Conservation (phyloP, 1,140 invertebrate species). For the Plodia interpunctella region DNA sequence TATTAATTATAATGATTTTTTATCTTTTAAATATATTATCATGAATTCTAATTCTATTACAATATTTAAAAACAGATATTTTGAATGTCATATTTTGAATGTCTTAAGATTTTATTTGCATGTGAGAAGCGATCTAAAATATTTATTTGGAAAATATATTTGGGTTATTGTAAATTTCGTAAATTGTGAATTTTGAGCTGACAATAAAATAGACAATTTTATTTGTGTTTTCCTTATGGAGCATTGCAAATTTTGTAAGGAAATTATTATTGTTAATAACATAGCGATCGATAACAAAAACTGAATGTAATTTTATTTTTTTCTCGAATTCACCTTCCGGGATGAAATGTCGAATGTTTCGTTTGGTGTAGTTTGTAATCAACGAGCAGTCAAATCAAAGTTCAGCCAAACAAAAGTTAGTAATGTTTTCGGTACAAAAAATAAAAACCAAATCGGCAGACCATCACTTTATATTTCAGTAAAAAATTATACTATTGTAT, state of each 20-base stretch:
- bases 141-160: not conserved
- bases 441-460: conserved; percentile 37
- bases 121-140: not conserved
- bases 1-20: not conserved
- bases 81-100: not conserved
- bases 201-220: conserved; percentile 12
- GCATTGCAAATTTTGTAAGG: no score
- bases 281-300: no score
- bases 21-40: not conserved
- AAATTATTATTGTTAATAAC: no score
- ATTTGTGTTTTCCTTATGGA: not conserved
- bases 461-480: conserved; percentile 56
- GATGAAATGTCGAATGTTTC: no score
- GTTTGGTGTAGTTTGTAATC: no score
- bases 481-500: conserved; percentile 52
- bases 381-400: no score
- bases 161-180: not conserved
- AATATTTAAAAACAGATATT: not conserved
- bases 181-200: conserved; percentile 17
- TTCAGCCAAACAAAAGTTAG: no score
- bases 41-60: not conserved
- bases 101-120: not conserved
- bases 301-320: no score
- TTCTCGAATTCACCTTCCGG: no score
- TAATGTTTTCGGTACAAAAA: conserved; percentile 9